Base-by-base conservation (phyloP, 2,113 vertebrate species). In the Nannobrachium achirus region DNA sequence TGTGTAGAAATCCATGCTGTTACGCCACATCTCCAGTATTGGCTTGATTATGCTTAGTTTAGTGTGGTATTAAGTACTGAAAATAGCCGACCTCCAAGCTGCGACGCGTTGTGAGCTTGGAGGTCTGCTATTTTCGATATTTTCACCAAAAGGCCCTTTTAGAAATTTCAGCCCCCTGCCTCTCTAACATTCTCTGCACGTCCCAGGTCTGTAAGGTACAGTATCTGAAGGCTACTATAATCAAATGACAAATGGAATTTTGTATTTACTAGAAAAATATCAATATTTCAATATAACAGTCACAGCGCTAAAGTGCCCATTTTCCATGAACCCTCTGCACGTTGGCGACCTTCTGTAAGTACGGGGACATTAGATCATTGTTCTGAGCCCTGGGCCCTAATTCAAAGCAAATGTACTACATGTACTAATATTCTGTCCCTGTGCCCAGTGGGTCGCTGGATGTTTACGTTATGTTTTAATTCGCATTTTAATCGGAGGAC, bases 391-490 rank as follows among this genome's bases (percentile, higher is more conserved):
- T 61, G 53, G 44, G 64, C 65, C 55, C 56, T 82, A 86, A 85
- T 89, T 81, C 56, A 81, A 75, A 84, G 81, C 77, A 82, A 87
- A 82, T 82, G 74, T 44, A 5, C 10, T 25, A 1, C 61, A 63
- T 20, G 19, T 25, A 33, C 25, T 33, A 33, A 5, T 33, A 67
- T 74, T 41, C 51, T 74, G 65, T 72, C 57, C 57, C 20, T 15
- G 1, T 57, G 66, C 55, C 72, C 39, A 9, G 19, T 39, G 60
- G 75, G 77, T 82, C 62, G 71, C 73, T 66, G 59, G 45, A 65
- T 82, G 73, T 73, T 88, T 77, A 66, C 72, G 18, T n/a, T 65
- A 55, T 75, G 73, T 82, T 80, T 82, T 40, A 76, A 73, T 87
- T 75, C 62, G 63, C 68, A 45, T 76, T 33, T 67, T 79, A 62